These are phyloP conservation scores for Nebria brevicollis DNA, from an alignment of 2,888 invertebrate species.

Conservation along the genomic window DNA sequence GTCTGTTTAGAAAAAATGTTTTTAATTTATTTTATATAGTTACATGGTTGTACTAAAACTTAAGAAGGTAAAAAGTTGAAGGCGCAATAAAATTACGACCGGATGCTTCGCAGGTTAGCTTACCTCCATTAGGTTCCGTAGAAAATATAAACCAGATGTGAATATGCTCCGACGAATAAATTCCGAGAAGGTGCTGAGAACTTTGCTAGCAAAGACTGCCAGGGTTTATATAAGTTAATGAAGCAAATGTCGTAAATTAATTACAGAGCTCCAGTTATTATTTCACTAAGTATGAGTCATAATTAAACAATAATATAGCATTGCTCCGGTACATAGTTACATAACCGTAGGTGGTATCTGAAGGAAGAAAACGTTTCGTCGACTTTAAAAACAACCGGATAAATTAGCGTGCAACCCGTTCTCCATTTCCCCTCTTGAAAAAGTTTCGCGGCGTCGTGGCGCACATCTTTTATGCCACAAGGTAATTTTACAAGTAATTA, in stretches of 20 bases:
- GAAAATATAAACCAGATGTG: slow-evolving; percentile 43
- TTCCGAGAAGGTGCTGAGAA: not conserved
- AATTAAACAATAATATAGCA: slow-evolving; percentile 46
- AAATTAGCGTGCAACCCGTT: slow-evolving; percentile 54
- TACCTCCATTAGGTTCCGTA: slow-evolving; percentile 26
- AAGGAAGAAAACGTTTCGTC: not conserved
- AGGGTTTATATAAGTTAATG: slow-evolving; percentile 38
- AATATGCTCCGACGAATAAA: not conserved
- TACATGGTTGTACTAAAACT: too few species aligned
- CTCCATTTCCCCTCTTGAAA: slow-evolving; percentile 59
- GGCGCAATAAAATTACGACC: not conserved
- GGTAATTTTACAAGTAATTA: slow-evolving; percentile 67
- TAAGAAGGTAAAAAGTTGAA: not conserved
- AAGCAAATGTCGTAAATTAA: slow-evolving; percentile 41
- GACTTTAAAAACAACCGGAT: slow-evolving; percentile 44
- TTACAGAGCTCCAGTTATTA: slow-evolving; percentile 42
- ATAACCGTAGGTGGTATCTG: slow-evolving; percentile 6
- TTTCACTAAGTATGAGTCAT: slow-evolving; percentile 41
- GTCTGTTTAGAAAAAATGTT: too few species aligned
- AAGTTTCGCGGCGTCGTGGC: slow-evolving; percentile 56
- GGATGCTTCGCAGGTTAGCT: slow-evolving; percentile 3
- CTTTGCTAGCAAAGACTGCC: not conserved
- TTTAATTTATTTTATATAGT: too few species aligned
- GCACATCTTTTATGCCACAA: slow-evolving; percentile 64
- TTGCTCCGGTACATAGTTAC: not conserved